These are phyloP conservation scores for Sebastes baramenuke DNA, from an alignment of 2,797 vertebrate species.

Conservation along the genomic window DNA sequence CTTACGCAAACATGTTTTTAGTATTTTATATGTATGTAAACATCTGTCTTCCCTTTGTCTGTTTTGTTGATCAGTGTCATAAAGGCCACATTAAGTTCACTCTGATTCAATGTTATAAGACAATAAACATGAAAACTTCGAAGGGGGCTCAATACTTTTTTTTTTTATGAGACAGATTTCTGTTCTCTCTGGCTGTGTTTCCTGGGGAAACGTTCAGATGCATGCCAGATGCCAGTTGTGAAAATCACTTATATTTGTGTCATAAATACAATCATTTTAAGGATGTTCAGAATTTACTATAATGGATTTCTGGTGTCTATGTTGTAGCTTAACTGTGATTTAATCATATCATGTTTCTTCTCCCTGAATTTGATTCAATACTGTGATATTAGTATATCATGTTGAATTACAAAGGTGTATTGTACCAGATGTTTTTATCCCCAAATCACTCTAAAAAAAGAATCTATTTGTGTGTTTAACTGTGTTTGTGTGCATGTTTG, in stretches of 20 bases:
- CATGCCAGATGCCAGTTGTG: not conserved
- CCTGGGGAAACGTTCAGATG: not conserved
- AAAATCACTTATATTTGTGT: not conserved
- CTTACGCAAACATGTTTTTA: not conserved
- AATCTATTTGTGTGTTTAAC: not conserved
- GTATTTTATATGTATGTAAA: not conserved
- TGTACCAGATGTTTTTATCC: not conserved
- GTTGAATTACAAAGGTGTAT: not conserved
- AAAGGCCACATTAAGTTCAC: fast-evolving
- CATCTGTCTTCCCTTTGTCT: not conserved
- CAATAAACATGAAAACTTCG: not conserved
- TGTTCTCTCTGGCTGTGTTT: not conserved
- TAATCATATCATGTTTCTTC: not conserved
- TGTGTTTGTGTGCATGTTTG: slow-evolving; percentile 5
- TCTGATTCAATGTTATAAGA: not conserved
- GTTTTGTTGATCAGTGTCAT: not conserved
- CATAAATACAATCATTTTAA: not conserved
- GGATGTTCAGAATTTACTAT: not conserved
- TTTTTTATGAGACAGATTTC: not conserved
- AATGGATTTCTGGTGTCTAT: not conserved
- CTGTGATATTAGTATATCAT: not conserved
- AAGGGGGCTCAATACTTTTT: not conserved
- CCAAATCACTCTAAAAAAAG: fast-evolving
- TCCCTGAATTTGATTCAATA: not conserved
- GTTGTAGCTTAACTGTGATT: not conserved